These are phyloP conservation scores for Geococcyx californianus DNA, from an alignment of 2,113 vertebrate genomes.

Conservation along the genomic window DNA sequence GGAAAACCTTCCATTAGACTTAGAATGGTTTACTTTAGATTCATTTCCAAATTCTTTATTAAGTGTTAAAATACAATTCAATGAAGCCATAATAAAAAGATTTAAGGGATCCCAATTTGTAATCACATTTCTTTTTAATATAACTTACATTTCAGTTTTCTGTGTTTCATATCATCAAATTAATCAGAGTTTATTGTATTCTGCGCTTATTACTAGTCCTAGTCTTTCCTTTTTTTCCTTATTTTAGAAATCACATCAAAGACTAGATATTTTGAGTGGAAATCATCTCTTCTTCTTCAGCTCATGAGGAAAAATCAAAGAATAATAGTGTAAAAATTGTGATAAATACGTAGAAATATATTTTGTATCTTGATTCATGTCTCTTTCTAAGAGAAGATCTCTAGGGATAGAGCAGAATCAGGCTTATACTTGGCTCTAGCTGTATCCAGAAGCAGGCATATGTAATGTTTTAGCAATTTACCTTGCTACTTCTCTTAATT, in stretches of 20 bases:
- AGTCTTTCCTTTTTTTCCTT: neutral
- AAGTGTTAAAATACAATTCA: neutral
- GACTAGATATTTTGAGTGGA: neutral
- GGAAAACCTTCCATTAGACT: neutral
- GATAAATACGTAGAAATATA: neutral
- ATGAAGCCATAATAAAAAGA: neutral
- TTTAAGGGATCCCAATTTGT: neutral
- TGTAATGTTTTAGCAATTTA: neutral
- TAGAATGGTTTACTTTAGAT: neutral
- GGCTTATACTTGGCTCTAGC: neutral
- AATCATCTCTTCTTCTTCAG: neutral
- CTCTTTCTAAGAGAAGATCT: neutral
- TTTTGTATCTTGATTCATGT: neutral
- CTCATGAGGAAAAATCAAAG: neutral
- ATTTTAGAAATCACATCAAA: neutral
- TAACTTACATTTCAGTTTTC: neutral
- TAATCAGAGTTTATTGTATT: neutral
- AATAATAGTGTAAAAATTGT: neutral
- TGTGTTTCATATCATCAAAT: neutral
- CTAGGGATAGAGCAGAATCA: neutral
- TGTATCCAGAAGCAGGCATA: neutral
- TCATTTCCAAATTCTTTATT: neutral
- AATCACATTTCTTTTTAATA: neutral
- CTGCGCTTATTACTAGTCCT: neutral
- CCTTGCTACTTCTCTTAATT: neutral